Evolutionary conservation across 2,888 invertebrate genomes (phyloP).

Genomic region (Harpalus rubripes): DNA sequence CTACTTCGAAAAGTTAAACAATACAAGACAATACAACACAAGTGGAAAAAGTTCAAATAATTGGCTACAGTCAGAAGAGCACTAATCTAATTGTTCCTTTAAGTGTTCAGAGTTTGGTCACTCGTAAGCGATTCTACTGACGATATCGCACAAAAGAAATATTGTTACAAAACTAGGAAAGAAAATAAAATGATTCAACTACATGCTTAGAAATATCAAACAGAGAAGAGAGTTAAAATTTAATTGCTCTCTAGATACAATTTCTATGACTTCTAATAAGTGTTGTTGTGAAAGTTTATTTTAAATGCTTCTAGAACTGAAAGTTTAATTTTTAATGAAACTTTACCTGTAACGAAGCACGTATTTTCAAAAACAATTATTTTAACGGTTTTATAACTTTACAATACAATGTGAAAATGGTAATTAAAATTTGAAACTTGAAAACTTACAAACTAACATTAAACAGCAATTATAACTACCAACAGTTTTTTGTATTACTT

Average conservation of each 20-base stretch:
- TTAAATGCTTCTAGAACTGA: neutral
- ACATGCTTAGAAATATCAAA: neutral
- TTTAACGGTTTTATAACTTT: neutral
- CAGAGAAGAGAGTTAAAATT: neutral
- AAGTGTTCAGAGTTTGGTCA: constrained; percentile 35
- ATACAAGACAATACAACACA: constrained; percentile 1
- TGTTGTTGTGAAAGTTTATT: neutral
- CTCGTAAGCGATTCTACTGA: constrained; percentile 7
- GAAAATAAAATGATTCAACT: neutral
- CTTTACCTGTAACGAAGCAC: neutral
- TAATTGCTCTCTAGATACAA: neutral
- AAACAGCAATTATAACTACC: neutral
- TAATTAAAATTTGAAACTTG: neutral
- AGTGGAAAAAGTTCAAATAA: constrained; percentile 35
- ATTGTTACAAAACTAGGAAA: neutral
- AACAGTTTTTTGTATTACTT: neutral
- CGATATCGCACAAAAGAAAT: neutral
- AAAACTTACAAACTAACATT: neutral
- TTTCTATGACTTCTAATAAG: neutral
- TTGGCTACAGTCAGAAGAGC: constrained; percentile 21
- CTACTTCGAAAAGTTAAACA: constrained; percentile 12
- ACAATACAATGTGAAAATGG: neutral
- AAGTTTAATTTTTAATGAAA: neutral
- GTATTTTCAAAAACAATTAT: neutral
- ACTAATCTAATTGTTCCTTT: constrained; percentile 36